A percentile compares a stretch with the other conserved stretches of the same genome.
Conservation (phyloP, 2,888 invertebrate genomes). For the Plebejus anna region DNA sequence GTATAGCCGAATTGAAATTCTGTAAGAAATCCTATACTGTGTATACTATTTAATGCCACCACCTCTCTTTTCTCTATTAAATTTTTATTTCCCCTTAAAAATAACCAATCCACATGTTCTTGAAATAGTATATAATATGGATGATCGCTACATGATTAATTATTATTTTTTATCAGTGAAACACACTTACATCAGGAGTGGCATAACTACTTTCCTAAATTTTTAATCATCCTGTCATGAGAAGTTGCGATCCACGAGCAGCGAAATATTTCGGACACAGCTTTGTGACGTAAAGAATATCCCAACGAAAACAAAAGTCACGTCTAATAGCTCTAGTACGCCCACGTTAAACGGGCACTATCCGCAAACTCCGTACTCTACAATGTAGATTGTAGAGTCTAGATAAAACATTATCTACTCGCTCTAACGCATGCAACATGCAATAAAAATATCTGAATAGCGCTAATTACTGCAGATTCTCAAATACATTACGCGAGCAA, state of each 20-base stretch:
- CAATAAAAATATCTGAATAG: neutral
- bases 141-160: too few relatives aligned
- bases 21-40: neutral
- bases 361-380: neutral
- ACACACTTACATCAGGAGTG: too few relatives aligned
- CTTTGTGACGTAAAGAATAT: slow-evolving; percentile 4
- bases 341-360: neutral
- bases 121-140: neutral
- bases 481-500: slow-evolving; percentile 42
- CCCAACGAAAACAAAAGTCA: slow-evolving; percentile 23
- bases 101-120: neutral
- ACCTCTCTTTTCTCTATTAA: neutral
- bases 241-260: neutral
- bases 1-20: neutral
- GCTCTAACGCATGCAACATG: neutral
- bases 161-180: too few relatives aligned
- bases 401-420: neutral
- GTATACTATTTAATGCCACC: neutral
- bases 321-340: neutral
- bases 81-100: neutral
- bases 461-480: slow-evolving; percentile 26
- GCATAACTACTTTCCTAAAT: neutral
- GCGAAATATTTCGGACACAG: neutral
- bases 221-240: neutral
- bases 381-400: neutral